phyloP scores from a whole-genome alignment of 1,140 invertebrate genomes.

The Brachionus manjavacas region DNA sequence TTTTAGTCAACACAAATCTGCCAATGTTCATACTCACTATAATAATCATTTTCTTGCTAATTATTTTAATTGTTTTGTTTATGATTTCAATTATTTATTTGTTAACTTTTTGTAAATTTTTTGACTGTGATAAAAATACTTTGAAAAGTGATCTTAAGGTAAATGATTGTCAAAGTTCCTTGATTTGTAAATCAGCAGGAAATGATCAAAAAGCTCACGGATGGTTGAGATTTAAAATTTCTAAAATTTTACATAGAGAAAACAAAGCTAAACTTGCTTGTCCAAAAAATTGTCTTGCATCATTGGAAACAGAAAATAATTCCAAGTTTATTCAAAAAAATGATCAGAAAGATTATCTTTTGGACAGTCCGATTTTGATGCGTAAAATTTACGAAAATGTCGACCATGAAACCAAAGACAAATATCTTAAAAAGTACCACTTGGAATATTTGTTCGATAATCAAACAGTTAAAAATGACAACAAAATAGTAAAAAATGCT shows the following conservation, averaged over 20 bases:
- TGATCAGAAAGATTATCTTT: conserved; percentile 17
- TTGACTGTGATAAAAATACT: not conserved
- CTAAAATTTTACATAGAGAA: not conserved
- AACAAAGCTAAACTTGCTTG: not conserved
- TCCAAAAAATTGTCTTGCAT: not conserved
- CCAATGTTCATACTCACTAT: conserved; percentile 1
- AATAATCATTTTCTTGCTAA: not conserved
- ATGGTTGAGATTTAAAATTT: conserved; percentile 14
- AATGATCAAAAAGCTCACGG: not conserved
- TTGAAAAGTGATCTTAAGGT: not conserved
- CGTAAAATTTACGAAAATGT: not conserved
- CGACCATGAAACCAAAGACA: not conserved
- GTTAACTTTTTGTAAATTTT: conserved; percentile 13
- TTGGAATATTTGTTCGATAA: conserved; percentile 38
- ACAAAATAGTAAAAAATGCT: not conserved
- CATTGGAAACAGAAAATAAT: conserved; percentile 11
- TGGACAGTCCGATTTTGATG: conserved; percentile 32
- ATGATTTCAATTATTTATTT: conserved; percentile 18
- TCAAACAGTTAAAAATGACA: not conserved
- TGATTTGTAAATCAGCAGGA: not conserved
- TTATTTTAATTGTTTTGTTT: conserved; percentile 6
- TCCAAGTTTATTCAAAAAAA: conserved; percentile 22
- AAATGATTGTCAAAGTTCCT: not conserved
- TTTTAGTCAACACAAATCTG: not conserved
- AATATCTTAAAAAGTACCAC: conserved; percentile 33